Base-by-base conservation (phyloP, 2,888 invertebrate species). In the Campopleginae sp. region DNA sequence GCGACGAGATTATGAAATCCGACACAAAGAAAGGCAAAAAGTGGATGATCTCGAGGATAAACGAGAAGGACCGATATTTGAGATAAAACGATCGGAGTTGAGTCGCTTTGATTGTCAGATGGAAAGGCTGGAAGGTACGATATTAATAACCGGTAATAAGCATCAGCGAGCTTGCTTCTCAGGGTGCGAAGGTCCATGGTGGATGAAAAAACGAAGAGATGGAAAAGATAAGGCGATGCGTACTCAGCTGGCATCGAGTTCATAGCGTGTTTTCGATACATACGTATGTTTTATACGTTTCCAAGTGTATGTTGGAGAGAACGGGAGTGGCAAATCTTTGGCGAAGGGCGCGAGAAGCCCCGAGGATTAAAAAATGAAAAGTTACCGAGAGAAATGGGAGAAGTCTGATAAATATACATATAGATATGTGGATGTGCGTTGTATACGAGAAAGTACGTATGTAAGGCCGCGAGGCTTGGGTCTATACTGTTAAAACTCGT, bases 131-230 rank as follows among this genome's bases (percentile, higher is more conserved):
- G 31, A 0, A 10, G 27, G 58, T 61, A 44, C 61, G 74, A 76
- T 84, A 84, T 86, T 87, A 87, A 87, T 87, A 88, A 87, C 82
- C 72, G 65, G 82, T 78, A 86, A 87, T 87, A 86, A 88, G 85
- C 87, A 82, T 87, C 86, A 86, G 77, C 80, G 84, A 86, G 72
- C 77, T 82, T 74, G 77, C 27, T 31, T 80, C 78, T 76, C 72
- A 27, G 79, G 76, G 80, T 83, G 80, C 85, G 63, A 82, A 84
- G 84, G 82, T 80, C 80, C 82, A 71, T 80, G 42, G 71, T 48
- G 46, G 38, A 75, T 79, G 10, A 80, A 76, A 79, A 80, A 65
- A 42, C 27, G 44, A 65, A 65, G 46, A 31, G 46, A 75, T 61
- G 19, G 12, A 19, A 46, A 63, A 44, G 75, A 75, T 46, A 19